These are phyloP conservation scores for Rhinichthys osculus DNA, from an alignment of 2,797 vertebrate genomes.

Conservation along the genomic window DNA sequence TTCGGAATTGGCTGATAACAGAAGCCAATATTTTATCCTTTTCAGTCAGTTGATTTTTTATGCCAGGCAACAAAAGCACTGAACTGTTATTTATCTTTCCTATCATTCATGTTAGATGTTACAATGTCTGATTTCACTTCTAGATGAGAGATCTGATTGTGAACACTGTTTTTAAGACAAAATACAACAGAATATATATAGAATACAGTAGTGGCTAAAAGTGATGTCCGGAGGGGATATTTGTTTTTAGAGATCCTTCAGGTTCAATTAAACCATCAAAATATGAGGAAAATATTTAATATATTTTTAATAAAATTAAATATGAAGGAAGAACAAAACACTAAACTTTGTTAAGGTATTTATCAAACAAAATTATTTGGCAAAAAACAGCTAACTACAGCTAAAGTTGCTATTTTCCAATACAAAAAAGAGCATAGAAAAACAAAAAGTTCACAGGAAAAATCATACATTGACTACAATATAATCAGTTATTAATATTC, in stretches of 20 bases:
- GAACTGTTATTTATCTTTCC: neutral
- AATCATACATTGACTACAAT: neutral
- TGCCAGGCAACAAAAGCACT: too few species aligned
- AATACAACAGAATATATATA: neutral
- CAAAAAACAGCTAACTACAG: neutral
- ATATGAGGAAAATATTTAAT: neutral
- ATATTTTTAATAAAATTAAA: neutral
- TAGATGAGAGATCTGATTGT: neutral
- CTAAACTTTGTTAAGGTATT: neutral
- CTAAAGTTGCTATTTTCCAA: neutral
- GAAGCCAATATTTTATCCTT: neutral
- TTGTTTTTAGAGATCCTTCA: neutral
- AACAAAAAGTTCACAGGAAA: neutral
- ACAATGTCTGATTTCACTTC: neutral
- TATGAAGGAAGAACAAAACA: neutral
- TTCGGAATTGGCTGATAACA: neutral
- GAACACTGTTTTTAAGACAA: conserved; percentile 7
- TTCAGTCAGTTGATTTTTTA: neutral
- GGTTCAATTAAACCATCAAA: neutral
- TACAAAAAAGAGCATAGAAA: neutral
- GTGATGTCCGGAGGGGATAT: neutral
- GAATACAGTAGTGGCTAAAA: neutral
- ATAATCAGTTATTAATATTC: neutral
- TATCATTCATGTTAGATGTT: neutral
- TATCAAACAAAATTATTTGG: neutral